Evolutionary conservation across 2,797 vertebrate species (phyloP).

Genomic region (Gobio occitaniae): DNA sequence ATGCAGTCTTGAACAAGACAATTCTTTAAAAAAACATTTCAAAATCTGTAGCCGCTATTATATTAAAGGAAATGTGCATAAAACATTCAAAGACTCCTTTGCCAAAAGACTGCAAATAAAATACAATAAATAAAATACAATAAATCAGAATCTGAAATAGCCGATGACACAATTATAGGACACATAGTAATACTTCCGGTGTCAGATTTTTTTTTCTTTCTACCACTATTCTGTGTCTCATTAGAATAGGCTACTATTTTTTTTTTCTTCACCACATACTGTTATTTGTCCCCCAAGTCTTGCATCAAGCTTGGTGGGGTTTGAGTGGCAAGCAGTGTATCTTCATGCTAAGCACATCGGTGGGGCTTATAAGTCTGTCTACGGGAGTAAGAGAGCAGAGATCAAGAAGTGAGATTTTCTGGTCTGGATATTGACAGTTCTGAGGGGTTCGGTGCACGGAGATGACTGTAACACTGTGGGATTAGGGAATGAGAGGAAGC

Average conservation of each 20-base stretch:
- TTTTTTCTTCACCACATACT: neutral
- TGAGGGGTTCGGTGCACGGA: constrained; percentile 26
- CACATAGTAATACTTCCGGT: neutral
- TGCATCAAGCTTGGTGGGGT: constrained; percentile 13
- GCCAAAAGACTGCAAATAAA: neutral
- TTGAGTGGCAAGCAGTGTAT: constrained; percentile 28
- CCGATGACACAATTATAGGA: neutral
- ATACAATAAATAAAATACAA: no score
- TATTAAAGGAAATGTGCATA: neutral
- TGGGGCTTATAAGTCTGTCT: constrained; percentile 11
- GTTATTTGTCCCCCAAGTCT: neutral
- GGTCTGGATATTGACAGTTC: constrained; percentile 49
- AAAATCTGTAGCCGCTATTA: neutral
- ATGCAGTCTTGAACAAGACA: neutral
- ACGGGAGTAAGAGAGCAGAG: constrained; percentile 34
- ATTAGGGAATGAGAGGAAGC: constrained; percentile 51
- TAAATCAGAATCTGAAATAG: neutral
- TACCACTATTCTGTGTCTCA: neutral
- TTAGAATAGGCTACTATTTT: neutral
- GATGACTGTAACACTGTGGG: constrained; percentile 49
- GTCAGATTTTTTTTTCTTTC: neutral
- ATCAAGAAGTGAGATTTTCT: constrained; percentile 43
- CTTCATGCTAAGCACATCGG: constrained; percentile 44
- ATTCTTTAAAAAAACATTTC: neutral
- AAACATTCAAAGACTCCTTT: neutral